A percentile compares a stretch with the other conserved stretches of the same genome.
phyloP scores from a whole-genome alignment of 2,888 invertebrate species.

The Silvanus unidentatus region DNA sequence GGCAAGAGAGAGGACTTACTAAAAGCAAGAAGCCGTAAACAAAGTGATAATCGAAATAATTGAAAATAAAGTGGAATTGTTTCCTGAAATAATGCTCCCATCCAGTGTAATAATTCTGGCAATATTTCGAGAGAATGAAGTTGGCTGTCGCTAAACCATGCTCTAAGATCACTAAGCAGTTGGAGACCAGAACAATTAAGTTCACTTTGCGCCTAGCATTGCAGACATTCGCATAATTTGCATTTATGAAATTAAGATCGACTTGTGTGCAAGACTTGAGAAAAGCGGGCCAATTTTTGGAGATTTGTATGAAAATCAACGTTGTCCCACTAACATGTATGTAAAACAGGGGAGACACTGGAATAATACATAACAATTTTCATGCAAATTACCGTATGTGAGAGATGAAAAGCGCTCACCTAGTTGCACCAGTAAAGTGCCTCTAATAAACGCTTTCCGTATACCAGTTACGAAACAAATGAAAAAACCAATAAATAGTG shows the following conservation, averaged over 20 bases:
- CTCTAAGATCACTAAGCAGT: constrained; percentile 11
- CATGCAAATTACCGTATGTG: no score
- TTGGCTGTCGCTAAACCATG: constrained; percentile 17
- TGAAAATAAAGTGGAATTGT: constrained; percentile 21
- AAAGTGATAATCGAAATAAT: constrained; percentile 12
- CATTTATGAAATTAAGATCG: constrained; percentile 13
- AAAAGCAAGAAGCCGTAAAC: constrained; percentile 9
- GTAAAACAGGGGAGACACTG: constrained; percentile 24
- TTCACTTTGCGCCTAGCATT: constrained; percentile 15
- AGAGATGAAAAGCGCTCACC: constrained; percentile 11
- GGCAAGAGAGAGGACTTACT: constrained; percentile 8
- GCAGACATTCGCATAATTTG: constrained; percentile 9
- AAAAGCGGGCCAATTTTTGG: constrained; percentile 20
- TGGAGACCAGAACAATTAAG: constrained; percentile 8
- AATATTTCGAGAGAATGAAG: constrained; percentile 13
- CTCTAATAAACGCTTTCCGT: constrained; percentile 15
- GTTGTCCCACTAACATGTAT: constrained; percentile 16
- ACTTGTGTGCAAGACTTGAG: constrained; percentile 11
- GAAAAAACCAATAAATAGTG: constrained; percentile 13
- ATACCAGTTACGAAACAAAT: constrained; percentile 14
- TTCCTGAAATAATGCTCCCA: constrained; percentile 18
- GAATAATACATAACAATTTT: constrained; percentile 5
- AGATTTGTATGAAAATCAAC: constrained; percentile 14
- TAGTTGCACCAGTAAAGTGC: constrained; percentile 16
- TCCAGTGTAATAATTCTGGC: constrained; percentile 18